These are phyloP conservation scores for Amaurobius ferox DNA, from an alignment of 2,888 invertebrate species.

Conservation along the genomic window DNA sequence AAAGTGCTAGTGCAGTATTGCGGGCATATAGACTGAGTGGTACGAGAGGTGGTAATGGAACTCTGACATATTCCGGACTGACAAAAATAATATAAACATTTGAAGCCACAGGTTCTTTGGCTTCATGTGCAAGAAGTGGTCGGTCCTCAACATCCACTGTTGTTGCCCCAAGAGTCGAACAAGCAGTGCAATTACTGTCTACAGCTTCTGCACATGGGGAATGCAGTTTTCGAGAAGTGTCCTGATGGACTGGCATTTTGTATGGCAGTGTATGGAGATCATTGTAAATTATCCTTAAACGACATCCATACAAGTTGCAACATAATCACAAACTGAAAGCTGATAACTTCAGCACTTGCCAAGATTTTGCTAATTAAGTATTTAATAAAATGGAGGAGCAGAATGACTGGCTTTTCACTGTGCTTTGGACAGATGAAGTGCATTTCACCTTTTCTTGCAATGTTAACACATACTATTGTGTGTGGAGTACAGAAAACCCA, in stretches of 20 bases:
- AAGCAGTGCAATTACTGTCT: constrained; percentile 14
- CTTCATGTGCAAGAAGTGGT: neutral
- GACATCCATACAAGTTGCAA: constrained; percentile 25
- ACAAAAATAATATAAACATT: constrained; percentile 3
- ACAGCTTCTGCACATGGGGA: constrained; percentile 21
- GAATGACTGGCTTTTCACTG: constrained; percentile 31
- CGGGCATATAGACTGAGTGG: constrained; percentile 12
- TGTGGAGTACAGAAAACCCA: constrained; percentile 33
- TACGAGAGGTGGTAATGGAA: neutral
- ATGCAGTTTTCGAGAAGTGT: constrained; percentile 21
- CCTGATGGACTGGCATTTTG: neutral
- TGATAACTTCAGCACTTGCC: neutral
- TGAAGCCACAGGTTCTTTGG: constrained; percentile 22
- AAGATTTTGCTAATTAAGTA: constrained; percentile 15
- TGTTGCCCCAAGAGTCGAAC: constrained; percentile 23
- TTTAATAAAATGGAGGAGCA: constrained; percentile 34
- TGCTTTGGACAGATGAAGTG: constrained; percentile 39
- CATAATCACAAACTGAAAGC: constrained; percentile 23
- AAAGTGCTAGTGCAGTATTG: too few species aligned
- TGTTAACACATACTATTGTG: constrained; percentile 33
- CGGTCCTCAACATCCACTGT: constrained; percentile 16
- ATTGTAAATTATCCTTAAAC: constrained; percentile 11
- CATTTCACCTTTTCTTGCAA: constrained; percentile 20
- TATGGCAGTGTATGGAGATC: constrained; percentile 18
- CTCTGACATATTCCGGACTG: neutral